These are phyloP conservation scores for Dasypogon diadema DNA, from an alignment of 2,888 invertebrate species.

Conservation along the genomic window DNA sequence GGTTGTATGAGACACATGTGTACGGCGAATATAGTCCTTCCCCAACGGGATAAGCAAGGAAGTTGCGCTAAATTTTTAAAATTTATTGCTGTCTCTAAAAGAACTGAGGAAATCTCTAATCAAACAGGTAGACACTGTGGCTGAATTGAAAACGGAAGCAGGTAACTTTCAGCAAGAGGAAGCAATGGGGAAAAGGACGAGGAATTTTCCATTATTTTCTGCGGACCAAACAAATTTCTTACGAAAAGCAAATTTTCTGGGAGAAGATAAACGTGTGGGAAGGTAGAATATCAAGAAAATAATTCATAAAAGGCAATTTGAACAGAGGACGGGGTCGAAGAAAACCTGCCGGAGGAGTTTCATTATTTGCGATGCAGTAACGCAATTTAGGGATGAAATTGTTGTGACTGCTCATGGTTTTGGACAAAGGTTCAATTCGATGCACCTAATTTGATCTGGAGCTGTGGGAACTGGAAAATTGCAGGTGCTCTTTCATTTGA, in stretches of 20 bases:
- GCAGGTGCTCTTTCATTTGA: neutral
- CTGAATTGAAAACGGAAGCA: constrained; percentile 12
- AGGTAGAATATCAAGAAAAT: constrained; percentile 22
- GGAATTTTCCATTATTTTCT: constrained; percentile 33
- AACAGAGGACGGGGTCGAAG: neutral
- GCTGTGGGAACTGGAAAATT: constrained; percentile 44
- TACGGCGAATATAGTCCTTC: neutral
- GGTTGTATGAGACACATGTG: neutral
- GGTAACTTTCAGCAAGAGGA: neutral
- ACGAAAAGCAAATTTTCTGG: constrained; percentile 50
- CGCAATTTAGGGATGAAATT: constrained; percentile 38
- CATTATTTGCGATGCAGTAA: constrained; percentile 19
- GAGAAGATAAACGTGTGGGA: constrained; percentile 42
- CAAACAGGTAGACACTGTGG: constrained; percentile 13
- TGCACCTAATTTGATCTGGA: constrained; percentile 49
- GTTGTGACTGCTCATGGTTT: constrained; percentile 53
- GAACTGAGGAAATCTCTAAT: neutral
- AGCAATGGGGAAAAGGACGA: constrained; percentile 8
- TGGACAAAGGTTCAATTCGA: constrained; percentile 41
- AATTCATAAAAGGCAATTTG: neutral
- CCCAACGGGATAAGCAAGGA: neutral
- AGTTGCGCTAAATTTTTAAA: constrained; percentile 10
- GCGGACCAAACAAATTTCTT: constrained; percentile 46
- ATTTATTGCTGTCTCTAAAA: constrained; percentile 4
- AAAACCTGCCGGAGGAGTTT: constrained; percentile 6